phyloP scores from a whole-genome alignment of 1,140 invertebrate genomes.

The Zeugodacus cucurbitae region DNA sequence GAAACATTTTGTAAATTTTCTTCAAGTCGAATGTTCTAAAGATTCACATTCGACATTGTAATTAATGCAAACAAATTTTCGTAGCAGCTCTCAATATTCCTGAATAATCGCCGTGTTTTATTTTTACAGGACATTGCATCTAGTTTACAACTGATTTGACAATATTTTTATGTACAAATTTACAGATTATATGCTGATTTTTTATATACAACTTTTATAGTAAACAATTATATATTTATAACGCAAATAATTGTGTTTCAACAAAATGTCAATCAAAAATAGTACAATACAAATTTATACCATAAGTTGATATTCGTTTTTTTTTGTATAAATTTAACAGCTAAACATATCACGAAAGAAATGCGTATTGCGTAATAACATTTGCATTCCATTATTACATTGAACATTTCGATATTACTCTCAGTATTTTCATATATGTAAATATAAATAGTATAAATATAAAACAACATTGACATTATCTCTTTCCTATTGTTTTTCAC shows the following conservation, averaged over 20 bases:
- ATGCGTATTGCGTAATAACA: not conserved
- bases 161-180: too few species aligned
- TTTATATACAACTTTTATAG: not conserved
- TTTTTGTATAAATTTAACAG: slow-evolving; percentile 22
- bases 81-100: too few species aligned
- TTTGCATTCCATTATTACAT: not conserved
- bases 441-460: slow-evolving; percentile 44
- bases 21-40: too few species aligned
- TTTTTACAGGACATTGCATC: too few species aligned
- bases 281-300: not conserved
- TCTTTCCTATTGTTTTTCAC: not conserved
- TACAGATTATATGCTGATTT: not conserved
- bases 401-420: not conserved
- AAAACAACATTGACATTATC: slow-evolving; percentile 28
- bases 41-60: too few species aligned
- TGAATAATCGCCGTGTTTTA: too few species aligned
- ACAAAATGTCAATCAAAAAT: not conserved
- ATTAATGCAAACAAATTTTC: too few species aligned
- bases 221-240: not conserved
- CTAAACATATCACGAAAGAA: slow-evolving; percentile 25
- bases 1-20: too few species aligned
- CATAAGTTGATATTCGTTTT: not conserved
- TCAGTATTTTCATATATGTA: slow-evolving; percentile 3
- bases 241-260: not conserved
- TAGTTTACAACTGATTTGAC: too few species aligned